Evolutionary conservation across 2,888 invertebrate genomes (phyloP).

Genomic region (Campoplex capitator): DNA sequence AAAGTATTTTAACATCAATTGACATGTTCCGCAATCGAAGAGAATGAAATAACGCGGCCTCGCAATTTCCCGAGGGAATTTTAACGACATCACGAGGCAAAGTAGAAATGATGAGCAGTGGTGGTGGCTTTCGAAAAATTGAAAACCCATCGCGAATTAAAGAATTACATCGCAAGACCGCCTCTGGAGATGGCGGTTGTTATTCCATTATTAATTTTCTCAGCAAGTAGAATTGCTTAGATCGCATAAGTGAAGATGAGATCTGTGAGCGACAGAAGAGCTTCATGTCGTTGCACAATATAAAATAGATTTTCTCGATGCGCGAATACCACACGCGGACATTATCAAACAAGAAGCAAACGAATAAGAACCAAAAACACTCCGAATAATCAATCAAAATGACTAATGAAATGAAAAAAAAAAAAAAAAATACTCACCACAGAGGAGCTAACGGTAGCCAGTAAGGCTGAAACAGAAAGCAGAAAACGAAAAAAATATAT

Average conservation of each 20-base stretch:
- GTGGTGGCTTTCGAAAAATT: slow-evolving; percentile 50
- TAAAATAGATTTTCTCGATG: slow-evolving; percentile 61
- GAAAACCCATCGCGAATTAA: slow-evolving; percentile 41
- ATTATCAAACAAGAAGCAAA: slow-evolving; percentile 22
- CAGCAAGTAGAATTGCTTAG: slow-evolving; percentile 59
- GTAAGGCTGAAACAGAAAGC: slow-evolving; percentile 78
- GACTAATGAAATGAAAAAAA: background rate
- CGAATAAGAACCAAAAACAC: slow-evolving; percentile 32
- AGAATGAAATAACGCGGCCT: slow-evolving; percentile 10
- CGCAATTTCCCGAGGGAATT: slow-evolving; percentile 44
- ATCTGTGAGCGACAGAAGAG: slow-evolving; percentile 61
- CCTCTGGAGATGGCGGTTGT: slow-evolving; percentile 21
- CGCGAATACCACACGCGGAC: slow-evolving; percentile 49
- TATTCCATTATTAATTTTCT: slow-evolving; percentile 47
- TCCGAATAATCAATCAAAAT: background rate
- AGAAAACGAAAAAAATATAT: slow-evolving; percentile 26
- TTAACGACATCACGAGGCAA: slow-evolving; percentile 45
- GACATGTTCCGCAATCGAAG: slow-evolving; percentile 45
- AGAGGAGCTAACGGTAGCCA: slow-evolving; percentile 79
- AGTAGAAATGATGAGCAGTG: slow-evolving; percentile 29
- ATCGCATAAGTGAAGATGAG: slow-evolving; percentile 29
- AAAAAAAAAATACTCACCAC: slow-evolving; percentile 77
- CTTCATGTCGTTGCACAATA: slow-evolving; percentile 67
- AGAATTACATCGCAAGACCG: slow-evolving; percentile 49
- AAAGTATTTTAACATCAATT: slow-evolving; percentile 58